These are phyloP conservation scores for Nematolebias whitei DNA, from an alignment of 2,113 vertebrate species.

Conservation along the genomic window DNA sequence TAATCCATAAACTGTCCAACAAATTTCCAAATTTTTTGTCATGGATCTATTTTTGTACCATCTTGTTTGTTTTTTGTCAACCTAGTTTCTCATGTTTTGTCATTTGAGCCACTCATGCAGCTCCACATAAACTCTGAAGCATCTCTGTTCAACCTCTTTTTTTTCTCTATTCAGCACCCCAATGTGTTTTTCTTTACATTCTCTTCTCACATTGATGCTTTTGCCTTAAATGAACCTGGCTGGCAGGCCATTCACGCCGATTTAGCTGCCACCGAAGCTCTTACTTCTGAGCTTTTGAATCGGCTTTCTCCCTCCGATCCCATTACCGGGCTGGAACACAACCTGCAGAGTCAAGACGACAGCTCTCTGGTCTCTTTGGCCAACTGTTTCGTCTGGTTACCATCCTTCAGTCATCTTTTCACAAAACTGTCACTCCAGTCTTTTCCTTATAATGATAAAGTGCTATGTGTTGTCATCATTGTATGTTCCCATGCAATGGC, in stretches of 20 bases:
- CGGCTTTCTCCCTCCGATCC: slow-evolving; percentile 65
- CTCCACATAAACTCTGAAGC: neutral
- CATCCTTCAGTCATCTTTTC: slow-evolving; percentile 1
- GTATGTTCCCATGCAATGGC: too few relatives aligned
- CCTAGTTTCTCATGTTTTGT: too few relatives aligned
- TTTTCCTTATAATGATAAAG: neutral
- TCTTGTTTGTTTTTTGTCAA: neutral
- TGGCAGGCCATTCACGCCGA: slow-evolving; percentile 21
- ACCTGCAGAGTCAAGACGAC: slow-evolving; percentile 32
- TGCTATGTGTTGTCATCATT: too few relatives aligned
- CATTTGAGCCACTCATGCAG: neutral
- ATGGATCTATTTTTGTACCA: neutral
- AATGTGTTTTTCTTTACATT: neutral
- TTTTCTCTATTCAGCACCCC: slow-evolving; percentile 5
- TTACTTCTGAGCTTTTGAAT: slow-evolving; percentile 67
- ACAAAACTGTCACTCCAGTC: neutral
- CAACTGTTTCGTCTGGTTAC: neutral
- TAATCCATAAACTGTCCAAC: neutral
- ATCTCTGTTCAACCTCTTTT: neutral
- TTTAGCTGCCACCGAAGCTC: slow-evolving; percentile 52
- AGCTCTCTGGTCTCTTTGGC: slow-evolving; percentile 20
- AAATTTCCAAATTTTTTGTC: neutral
- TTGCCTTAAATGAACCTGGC: slow-evolving; percentile 32
- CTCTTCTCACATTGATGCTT: neutral
- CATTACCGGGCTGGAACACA: slow-evolving; percentile 52